Evolutionary conservation across 2,797 vertebrate genomes (phyloP).

Genomic region (Anabacerthia variegaticeps): DNA sequence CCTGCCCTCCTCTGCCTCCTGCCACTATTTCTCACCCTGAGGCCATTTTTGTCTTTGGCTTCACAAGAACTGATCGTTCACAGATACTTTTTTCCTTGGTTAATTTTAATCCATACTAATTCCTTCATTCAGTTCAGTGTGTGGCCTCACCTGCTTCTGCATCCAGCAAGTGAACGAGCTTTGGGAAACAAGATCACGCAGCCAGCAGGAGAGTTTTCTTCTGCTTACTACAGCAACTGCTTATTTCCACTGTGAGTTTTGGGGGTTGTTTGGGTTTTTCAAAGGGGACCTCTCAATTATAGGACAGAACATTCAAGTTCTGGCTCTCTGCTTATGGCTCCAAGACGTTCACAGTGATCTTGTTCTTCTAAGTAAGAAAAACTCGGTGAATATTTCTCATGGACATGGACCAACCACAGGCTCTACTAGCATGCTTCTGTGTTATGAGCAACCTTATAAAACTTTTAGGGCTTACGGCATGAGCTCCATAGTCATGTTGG

Average conservation of each 20-base stretch:
- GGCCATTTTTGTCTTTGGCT: neutral
- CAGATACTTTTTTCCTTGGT: neutral
- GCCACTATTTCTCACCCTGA: neutral
- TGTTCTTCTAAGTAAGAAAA: neutral
- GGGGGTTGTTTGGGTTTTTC: neutral
- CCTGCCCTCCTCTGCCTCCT: neutral
- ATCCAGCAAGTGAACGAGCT: neutral
- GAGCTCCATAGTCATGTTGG: neutral
- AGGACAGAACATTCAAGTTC: neutral
- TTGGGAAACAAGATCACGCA: neutral
- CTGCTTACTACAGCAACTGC: neutral
- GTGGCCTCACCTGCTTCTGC: neutral
- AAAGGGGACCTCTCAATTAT: neutral
- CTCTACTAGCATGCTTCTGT: neutral
- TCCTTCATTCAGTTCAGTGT: neutral
- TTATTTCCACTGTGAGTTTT: neutral
- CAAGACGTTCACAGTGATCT: neutral
- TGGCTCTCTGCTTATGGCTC: neutral
- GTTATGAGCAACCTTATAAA: neutral
- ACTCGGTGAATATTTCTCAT: neutral
- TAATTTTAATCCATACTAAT: neutral
- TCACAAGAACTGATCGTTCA: neutral
- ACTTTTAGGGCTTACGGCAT: neutral
- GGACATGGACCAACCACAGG: rapidly evolving
- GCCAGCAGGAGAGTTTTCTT: neutral